Base-by-base conservation (phyloP, 2,888 invertebrate species). In the Euplexia lucipara region DNA sequence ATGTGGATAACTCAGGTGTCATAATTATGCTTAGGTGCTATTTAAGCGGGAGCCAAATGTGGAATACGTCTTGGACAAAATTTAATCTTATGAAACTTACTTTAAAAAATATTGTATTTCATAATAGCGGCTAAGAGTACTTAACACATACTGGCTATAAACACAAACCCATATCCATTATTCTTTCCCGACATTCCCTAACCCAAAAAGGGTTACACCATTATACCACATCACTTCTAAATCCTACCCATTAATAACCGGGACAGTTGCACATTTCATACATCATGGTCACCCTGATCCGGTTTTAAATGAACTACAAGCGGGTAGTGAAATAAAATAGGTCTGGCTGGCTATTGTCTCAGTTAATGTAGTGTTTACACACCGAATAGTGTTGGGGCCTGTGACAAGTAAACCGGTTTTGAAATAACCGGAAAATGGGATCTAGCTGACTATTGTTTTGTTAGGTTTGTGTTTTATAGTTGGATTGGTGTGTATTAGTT, bases 301-400 rank as follows among this genome's bases (percentile, higher is more conserved):
- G 69, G 75, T 81, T 81, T 81, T 81, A 82, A 86, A 87, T 85
- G 81, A 83, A 86, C 69, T 83, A 81, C 76, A 82, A 65, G 62
- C 75, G 78, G 72, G 65, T 59, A 54, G 68, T 68, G 79, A 75
- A 83, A 82, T 78, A 86, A 85, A 86, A 83, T 78, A 81, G 76
- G 79, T 79, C 71, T 76, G 77, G 78, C 68, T 59, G 64, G 78
- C 81, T 64, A 85, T 86, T 87, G 85, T 86, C 73, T 75, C 62
- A 51, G 74, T 81, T 84, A 86, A 85, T 83, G 79, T 77, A 76
- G 76, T 83, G 75, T 75, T 82, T 76, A 67, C 67, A 68, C 26
- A 45, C 58, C 48, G 35, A 59, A 70, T 75, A 70, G 66, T 72
- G 68, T 52, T 58, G 65, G 60, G 47, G 44, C 30, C 34, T 34